A percentile compares a stretch with the other conserved stretches of the same genome.
Conservation (phyloP, 1,140 invertebrate species). For the Myzus persicae region DNA sequence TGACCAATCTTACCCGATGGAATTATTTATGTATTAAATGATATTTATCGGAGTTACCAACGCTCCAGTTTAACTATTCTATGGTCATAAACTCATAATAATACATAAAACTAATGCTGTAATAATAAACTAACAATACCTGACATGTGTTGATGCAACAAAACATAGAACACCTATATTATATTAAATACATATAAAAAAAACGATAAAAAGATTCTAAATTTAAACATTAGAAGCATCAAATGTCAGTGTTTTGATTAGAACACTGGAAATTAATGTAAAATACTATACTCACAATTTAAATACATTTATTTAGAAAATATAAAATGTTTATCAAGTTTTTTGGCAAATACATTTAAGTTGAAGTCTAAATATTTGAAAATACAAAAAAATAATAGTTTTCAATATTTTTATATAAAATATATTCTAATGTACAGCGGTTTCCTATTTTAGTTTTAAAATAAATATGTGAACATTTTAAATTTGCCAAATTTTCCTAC, state of each 20-base stretch:
- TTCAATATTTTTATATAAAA: background rate
- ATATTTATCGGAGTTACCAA: background rate
- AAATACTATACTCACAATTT: background rate
- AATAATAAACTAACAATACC: background rate
- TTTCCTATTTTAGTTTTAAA: background rate
- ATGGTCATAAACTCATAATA: background rate
- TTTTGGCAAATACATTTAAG: background rate
- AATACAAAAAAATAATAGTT: background rate
- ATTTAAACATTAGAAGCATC: too few relatives aligned
- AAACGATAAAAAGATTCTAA: too few relatives aligned
- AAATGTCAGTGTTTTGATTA: too few relatives aligned
- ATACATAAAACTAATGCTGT: too few relatives aligned
- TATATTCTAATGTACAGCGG: background rate
- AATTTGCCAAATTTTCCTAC: background rate
- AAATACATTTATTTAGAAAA: background rate
- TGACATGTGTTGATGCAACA: too few relatives aligned
- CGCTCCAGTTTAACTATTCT: background rate
- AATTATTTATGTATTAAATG: background rate
- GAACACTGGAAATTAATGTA: background rate
- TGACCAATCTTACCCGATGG: background rate
- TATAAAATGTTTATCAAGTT: background rate
- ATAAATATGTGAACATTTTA: background rate
- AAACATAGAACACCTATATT: too few relatives aligned
- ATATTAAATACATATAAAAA: too few relatives aligned
- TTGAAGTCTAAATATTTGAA: background rate